Evolutionary conservation across 2,113 vertebrate species (phyloP), one percentile per base, ranked within the genome.

Genomic region (Parus major): DNA sequence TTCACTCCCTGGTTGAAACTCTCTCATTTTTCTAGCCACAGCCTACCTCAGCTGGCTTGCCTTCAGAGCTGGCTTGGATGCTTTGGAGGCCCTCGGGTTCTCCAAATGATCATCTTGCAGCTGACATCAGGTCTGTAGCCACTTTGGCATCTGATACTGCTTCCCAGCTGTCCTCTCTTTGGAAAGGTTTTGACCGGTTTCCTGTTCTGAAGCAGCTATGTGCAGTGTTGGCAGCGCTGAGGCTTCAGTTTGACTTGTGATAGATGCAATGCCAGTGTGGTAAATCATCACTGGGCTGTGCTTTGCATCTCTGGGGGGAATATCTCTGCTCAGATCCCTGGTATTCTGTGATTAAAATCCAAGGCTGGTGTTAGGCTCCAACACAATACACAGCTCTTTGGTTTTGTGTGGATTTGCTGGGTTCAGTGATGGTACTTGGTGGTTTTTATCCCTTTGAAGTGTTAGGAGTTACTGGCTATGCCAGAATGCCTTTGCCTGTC

Each of bases 161-260:
- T 84, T 84, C 84, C 78, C 81, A 90, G 81, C 78, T 91, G 60
- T 87, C 56, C 65, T 59, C 61, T 59, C 35, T 82, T 89, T 94
- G 81, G 77, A 60, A 71, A 49, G 92, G 44, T 82, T 91, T 79
- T 84, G 83, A 47, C 56, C 49, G 53, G 35, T 81, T 93, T 69
- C 46, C 77, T 9, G 1, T 57, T 80, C 71, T 82, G 82, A 27
- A 76, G 20, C 56, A 76, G 55, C 56, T 88, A 52, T 52, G 78
- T n/a, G 39, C 19, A 1, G 52, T 20, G 39, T 47, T 95, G 90
- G 92, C 89, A 88, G 81, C 0, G 0, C 64, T 18, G 15, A 78
- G 60, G 46, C 69, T 89, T 81, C 71, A 55, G 81, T 71, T 82
- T 84, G 59, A 55, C 33, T 89, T 27, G 60, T 75, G 83, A 57